Base-by-base conservation (phyloP, 2,888 invertebrate species). In the Drepanosiphum platanoidis region DNA sequence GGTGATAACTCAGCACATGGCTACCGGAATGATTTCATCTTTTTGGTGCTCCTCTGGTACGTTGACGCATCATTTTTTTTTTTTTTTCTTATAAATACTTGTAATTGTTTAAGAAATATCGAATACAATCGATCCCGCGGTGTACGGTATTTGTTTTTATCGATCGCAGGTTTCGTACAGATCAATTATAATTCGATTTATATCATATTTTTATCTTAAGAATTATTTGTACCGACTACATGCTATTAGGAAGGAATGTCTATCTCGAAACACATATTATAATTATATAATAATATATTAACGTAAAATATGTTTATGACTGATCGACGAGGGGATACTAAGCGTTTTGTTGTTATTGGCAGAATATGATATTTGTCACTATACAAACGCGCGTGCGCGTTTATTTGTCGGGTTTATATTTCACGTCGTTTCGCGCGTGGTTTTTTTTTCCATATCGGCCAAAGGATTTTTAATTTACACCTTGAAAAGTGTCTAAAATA, bases 21-120 rank as follows among this genome's bases (percentile, higher is more conserved):
- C 84, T 52, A 36, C 84, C 84, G 84, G 84, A 84, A 84, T 84
- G 84, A 84, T 84, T 84, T 84, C 84, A 68, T 74, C 83, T 75
- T 74, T 42, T 27, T 84, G 84, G 84, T 84, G 77, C 30, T 74
- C 71, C 39, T 58, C 74, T 64, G 83, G 83, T 83, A 83, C 46
- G 83, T 83, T 72, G n/a, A 74, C 22, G 36, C 22, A 36, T 58
- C 36, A 22, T 58, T 32, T 64, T 64, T 30, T 64, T 64, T 64
- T 64, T 42, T 8, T 9, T 8, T 9, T 42, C 9, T 42, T 42
- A 42, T 42, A n/a, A n/a, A n/a, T n/a, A n/a, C 13, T 42, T 52
- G 22, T 52, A 18, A 52, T 18, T 18, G 18, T 52, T 0, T 52
- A 52, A 52, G 5, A 52, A 52, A 22, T 52, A 22, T 18, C 52